Base-by-base conservation (phyloP, 1,140 invertebrate genomes). In the Temnothorax nylanderi region DNA sequence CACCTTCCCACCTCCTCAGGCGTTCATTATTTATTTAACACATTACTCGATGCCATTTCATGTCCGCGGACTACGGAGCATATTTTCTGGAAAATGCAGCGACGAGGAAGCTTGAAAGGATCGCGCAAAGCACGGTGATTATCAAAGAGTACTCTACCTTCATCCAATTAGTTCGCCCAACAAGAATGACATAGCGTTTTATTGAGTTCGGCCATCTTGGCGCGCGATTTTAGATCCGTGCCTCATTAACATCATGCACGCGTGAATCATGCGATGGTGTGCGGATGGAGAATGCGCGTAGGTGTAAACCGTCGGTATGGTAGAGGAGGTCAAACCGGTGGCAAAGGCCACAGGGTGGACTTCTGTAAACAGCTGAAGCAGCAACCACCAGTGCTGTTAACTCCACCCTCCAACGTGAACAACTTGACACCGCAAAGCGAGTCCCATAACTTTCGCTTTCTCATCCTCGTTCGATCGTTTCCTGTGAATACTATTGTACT, bases 291-390 rank as follows among this genome's bases (percentile, higher is more conserved):
- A 75, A 84, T 58, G 77, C 62, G 77, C 56, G 64, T 87, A 78
- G 85, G 84, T 71, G 85, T 92, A 87, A 92, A 91, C 91, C 89
- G 91, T 92, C 56, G 60, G 51, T 75, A 88, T 80, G 64, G 78
- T 65, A 56, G 80, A 86, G 81, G 81, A 85, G 84, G 85, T 86
- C 74, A 85, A 86, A 90, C n/a, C 21, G 47, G 16, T 54, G 44
- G 64, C 41, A 65, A 64, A 77, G 75, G 60, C 81, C 64, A 81
- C 54, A 76, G 47, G 60, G 34, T 85, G 56, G 82, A 86, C 78
- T 89, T 76, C 75, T 87, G 91, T 92, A 92, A 91, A 92, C 90
- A 92, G 84, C 89, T 91, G 89, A 92, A 89, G 88, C 90, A 87
- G 91, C 91, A 88, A 90, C 78, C 90, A 58, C 84, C 78, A 81